These are phyloP conservation scores for Paramormyrops kingsleyae DNA, from an alignment of 2,113 vertebrate genomes.

Conservation along the genomic window DNA sequence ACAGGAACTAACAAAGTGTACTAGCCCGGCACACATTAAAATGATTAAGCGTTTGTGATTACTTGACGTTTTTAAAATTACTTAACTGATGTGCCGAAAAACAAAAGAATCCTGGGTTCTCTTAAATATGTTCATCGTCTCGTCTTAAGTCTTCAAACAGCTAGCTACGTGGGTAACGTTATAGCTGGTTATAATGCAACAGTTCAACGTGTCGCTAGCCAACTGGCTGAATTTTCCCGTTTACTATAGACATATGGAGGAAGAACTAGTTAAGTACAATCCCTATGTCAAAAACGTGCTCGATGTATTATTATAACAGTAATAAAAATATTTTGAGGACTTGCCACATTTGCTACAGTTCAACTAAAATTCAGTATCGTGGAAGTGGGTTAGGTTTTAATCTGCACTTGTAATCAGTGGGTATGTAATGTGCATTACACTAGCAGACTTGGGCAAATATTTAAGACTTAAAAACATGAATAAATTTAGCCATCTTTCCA, in stretches of 20 bases:
- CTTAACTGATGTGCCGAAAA: neutral
- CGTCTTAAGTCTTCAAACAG: neutral
- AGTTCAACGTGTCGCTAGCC: slow-evolving; percentile 3
- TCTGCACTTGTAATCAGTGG: neutral
- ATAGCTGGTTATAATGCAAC: slow-evolving; percentile 5
- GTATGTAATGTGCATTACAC: neutral
- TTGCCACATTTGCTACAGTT: neutral
- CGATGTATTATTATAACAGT: neutral
- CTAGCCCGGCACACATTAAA: neutral
- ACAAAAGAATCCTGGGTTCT: neutral
- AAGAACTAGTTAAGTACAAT: neutral
- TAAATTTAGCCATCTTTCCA: neutral
- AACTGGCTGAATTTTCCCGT: neutral
- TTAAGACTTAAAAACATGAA: neutral
- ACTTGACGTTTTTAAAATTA: neutral
- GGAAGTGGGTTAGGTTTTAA: neutral
- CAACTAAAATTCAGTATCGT: neutral
- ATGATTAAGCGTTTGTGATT: neutral
- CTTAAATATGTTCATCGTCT: neutral
- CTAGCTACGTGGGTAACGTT: slow-evolving; percentile 3
- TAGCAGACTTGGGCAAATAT: neutral
- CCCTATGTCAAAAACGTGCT: neutral
- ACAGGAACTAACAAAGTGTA: neutral
- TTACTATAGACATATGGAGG: neutral
- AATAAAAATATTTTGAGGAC: neutral